Percentiles rank a stretch among this genome's conserved stretches.
These are phyloP conservation scores for Agonopterix arenella DNA, from an alignment of 2,888 invertebrate genomes.

Conservation along the genomic window DNA sequence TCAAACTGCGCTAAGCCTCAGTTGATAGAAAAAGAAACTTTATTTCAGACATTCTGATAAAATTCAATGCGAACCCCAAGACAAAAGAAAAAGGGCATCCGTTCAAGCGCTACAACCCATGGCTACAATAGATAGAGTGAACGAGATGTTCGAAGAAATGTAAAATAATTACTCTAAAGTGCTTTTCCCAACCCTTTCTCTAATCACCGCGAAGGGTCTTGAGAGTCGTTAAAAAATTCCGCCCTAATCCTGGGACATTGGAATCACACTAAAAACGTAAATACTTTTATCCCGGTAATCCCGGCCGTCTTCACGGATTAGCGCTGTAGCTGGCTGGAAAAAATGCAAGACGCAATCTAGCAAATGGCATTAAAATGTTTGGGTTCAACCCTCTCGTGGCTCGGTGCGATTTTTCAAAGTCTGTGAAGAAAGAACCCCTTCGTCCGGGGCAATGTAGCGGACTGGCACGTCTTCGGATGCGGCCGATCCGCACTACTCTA, in stretches of 20 bases:
- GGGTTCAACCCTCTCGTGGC: slow-evolving; percentile 66
- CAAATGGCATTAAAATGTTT: slow-evolving; percentile 78
- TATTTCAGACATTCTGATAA: background rate
- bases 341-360: slow-evolving; percentile 76
- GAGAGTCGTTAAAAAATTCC: slow-evolving; percentile 62
- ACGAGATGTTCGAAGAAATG: slow-evolving; percentile 48
- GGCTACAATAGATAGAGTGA: slow-evolving; percentile 14
- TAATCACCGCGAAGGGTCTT: slow-evolving; percentile 54
- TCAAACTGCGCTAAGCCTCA: no score
- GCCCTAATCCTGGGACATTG: slow-evolving; percentile 60
- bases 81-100: slow-evolving; percentile 36
- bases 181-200: slow-evolving; percentile 60
- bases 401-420: slow-evolving; percentile 73
- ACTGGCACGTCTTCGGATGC: slow-evolving; percentile 70
- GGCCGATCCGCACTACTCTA: slow-evolving; percentile 40
- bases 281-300: slow-evolving; percentile 70
- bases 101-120: slow-evolving; percentile 26
- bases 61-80: slow-evolving; percentile 9
- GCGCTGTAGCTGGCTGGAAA: slow-evolving; percentile 58
- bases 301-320: slow-evolving; percentile 71
- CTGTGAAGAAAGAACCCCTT: slow-evolving; percentile 63
- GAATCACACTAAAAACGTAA: slow-evolving; percentile 70
- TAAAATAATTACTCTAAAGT: slow-evolving; percentile 68
- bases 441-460: slow-evolving; percentile 67
- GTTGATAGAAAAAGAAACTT: no score